Evolutionary conservation across 2,888 invertebrate species (phyloP).

Genomic region (Taphrorychus bicolor): DNA sequence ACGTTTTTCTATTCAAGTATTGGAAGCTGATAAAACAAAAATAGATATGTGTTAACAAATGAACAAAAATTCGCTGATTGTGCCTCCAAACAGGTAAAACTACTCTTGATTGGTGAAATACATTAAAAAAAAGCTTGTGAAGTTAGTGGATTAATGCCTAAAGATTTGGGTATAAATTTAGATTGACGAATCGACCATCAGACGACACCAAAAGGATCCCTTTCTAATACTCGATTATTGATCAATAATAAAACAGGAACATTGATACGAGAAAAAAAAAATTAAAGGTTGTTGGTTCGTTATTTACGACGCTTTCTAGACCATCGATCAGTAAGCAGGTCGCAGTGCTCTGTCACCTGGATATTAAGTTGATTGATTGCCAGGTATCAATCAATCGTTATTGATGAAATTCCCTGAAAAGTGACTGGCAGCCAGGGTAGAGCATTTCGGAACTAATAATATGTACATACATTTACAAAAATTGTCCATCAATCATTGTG

Average conservation of each 20-base stretch:
- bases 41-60: no score
- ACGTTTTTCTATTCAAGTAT: no score
- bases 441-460: slow-evolving; percentile 41
- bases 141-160: no score
- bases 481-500: slow-evolving; percentile 40
- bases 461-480: slow-evolving; percentile 35
- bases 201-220: background rate
- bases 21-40: no score
- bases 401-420: slow-evolving; percentile 41
- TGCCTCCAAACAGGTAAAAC: no score
- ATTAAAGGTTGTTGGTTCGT: slow-evolving; percentile 3
- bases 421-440: slow-evolving; percentile 35
- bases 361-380: slow-evolving; percentile 42
- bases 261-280: background rate
- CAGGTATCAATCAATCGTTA: slow-evolving; percentile 42
- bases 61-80: no score
- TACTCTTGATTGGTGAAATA: no score
- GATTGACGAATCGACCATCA: background rate
- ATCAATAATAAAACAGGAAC: background rate
- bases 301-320: slow-evolving; percentile 16
- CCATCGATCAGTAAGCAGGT: slow-evolving; percentile 30
- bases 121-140: no score
- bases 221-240: background rate
- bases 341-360: slow-evolving; percentile 37
- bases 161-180: background rate